Conservation (phyloP, 2,113 vertebrate genomes). For the Chaenogobius annularis region DNA sequence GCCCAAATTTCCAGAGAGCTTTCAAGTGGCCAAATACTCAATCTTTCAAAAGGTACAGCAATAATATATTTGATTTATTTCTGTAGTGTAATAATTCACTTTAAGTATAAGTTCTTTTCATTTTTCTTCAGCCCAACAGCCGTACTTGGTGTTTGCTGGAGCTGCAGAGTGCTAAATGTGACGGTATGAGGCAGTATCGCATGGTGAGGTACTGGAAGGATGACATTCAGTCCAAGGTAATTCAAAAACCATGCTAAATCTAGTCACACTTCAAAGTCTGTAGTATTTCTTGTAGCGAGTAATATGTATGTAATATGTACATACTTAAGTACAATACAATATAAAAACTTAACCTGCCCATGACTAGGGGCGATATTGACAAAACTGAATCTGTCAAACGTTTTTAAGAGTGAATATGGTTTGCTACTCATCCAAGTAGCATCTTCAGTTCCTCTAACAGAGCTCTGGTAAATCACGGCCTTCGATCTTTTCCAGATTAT, state of each 20-base stretch:
- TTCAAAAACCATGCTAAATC: background rate
- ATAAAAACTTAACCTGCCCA: no score
- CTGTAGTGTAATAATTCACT: background rate
- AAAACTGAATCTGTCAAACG: no score
- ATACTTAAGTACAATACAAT: no score
- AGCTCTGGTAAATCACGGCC: no score
- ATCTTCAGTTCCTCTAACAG: no score
- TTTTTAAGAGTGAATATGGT: no score
- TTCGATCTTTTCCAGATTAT: no score
- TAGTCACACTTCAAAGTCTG: background rate
- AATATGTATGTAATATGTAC: no score
- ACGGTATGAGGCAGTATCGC: constrained; percentile 56
- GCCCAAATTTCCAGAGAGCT: constrained; percentile 69
- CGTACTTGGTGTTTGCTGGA: constrained; percentile 69
- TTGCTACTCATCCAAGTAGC: no score
- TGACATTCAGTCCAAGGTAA: constrained; percentile 9
- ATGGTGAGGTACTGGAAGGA: constrained; percentile 60
- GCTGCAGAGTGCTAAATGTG: constrained; percentile 73
- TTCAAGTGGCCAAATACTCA: constrained; percentile 84
- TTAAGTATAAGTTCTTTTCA: background rate
- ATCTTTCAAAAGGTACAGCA: constrained; percentile 77
- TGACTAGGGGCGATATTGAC: no score
- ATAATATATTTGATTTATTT: background rate
- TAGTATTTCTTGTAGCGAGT: no score
- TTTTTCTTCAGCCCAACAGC: constrained; percentile 30